Conservation (phyloP, 2,888 invertebrate genomes). For the Drosophila ezoana region DNA sequence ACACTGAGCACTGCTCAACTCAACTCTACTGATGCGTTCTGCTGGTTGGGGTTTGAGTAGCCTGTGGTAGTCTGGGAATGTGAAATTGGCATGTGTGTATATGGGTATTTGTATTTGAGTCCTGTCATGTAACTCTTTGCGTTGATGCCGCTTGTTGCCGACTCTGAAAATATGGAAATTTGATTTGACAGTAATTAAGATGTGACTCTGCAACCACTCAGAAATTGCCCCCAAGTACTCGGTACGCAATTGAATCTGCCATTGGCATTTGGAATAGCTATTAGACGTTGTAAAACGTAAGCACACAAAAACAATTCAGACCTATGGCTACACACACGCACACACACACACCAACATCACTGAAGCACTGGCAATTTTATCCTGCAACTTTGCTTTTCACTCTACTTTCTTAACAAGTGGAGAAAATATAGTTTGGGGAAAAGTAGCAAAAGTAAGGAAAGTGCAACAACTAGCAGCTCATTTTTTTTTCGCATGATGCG, state of each 20-base stretch:
- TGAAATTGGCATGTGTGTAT: constrained; percentile 27
- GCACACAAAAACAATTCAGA: neutral
- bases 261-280: constrained; percentile 11
- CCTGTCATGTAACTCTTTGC: constrained; percentile 23
- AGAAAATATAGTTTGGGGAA: constrained; percentile 3
- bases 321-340: neutral
- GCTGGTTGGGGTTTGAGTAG: neutral
- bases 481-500: constrained; percentile 27
- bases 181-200: constrained; percentile 63
- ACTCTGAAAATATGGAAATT: constrained; percentile 55
- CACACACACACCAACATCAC: neutral
- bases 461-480: constrained; percentile 20
- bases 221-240: constrained; percentile 30
- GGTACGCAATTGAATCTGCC: constrained; percentile 28
- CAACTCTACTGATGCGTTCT: constrained; percentile 4
- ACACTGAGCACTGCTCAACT: constrained; percentile 34
- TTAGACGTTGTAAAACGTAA: neutral
- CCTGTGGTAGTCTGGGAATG: constrained; percentile 12
- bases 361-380: constrained; percentile 6
- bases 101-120: constrained; percentile 6
- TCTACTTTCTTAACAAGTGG: neutral
- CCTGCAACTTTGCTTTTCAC: constrained; percentile 19
- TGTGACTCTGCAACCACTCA: constrained; percentile 30
- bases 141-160: constrained; percentile 13
- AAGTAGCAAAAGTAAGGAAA: constrained; percentile 17